A percentile compares a stretch with the other conserved stretches of the same genome.
Conservation (phyloP, 64 coral and sea anemone genomes). For the Pachyseris speciosa region DNA sequence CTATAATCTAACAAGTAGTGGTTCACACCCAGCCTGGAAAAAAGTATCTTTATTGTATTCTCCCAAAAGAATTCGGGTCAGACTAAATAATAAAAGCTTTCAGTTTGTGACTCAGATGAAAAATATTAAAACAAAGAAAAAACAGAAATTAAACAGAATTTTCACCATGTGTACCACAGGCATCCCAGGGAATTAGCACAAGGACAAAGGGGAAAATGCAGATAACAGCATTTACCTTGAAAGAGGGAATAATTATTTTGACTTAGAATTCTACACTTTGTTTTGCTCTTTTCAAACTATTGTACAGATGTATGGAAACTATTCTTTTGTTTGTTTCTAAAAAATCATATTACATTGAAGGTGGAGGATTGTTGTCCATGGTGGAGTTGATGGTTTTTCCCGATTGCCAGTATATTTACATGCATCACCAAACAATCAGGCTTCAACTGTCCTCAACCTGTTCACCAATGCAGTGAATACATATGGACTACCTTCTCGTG, state of each 20-base stretch:
- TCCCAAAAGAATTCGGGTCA: not conserved
- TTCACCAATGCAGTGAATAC: slow-evolving; percentile 22
- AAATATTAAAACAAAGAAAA: not conserved
- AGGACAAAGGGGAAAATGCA: not conserved
- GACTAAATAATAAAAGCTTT: not conserved
- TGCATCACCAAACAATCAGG: slow-evolving; percentile 54
- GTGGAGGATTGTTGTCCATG: slow-evolving; percentile 69
- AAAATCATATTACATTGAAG: slow-evolving; percentile 2
- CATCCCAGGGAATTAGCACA: not conserved
- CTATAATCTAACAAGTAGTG: not conserved
- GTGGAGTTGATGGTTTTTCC: slow-evolving; percentile 55
- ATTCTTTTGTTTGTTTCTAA: not conserved
- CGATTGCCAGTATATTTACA: slow-evolving; percentile 58
- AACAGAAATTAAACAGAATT: not conserved
- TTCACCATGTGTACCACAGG: no score
- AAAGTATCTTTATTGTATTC: not conserved
- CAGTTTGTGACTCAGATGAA: not conserved
- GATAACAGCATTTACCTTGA: not conserved
- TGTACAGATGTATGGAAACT: not conserved
- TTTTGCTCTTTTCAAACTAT: not conserved
- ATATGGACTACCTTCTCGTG: slow-evolving; percentile 48
- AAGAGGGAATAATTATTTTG: not conserved
- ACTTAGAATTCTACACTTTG: not conserved
- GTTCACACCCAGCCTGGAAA: not conserved
- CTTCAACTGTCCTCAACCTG: slow-evolving; percentile 27